These are phyloP conservation scores for Scaptomyza pallida DNA, from an alignment of 1,140 invertebrate species.

Conservation along the genomic window DNA sequence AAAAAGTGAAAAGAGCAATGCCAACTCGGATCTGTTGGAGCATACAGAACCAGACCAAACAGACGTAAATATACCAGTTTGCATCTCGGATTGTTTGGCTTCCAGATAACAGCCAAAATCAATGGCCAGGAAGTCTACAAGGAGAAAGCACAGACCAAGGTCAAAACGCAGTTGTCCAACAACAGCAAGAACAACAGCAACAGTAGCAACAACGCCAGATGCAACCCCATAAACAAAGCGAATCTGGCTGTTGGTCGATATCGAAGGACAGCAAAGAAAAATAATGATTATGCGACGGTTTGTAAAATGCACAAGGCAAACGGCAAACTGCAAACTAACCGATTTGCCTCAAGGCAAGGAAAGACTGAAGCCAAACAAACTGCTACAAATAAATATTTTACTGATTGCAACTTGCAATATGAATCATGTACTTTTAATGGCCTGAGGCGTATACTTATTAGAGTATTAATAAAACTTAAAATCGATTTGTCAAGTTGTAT, in stretches of 20 bases:
- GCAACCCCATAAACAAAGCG: constrained; percentile 21
- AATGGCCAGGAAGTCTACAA: constrained; percentile 58
- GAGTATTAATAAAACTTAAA: neutral
- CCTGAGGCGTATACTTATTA: neutral
- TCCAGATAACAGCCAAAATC: constrained; percentile 65
- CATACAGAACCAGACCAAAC: neutral
- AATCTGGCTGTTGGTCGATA: constrained; percentile 21
- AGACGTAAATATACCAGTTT: constrained; percentile 60
- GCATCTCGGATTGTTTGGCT: constrained; percentile 52
- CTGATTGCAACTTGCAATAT: no score
- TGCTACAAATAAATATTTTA: constrained; percentile 2
- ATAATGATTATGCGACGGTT: constrained; percentile 31
- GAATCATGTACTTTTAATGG: neutral
- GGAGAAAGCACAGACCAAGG: constrained; percentile 46
- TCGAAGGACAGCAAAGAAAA: constrained; percentile 14
- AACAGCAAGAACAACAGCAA: no score
- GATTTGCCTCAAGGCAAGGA: constrained; percentile 33
- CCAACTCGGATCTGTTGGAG: constrained; percentile 21
- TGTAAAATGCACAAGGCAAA: constrained; percentile 50
- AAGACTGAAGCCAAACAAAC: neutral
- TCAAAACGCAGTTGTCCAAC: constrained; percentile 51
- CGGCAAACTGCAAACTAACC: constrained; percentile 55
- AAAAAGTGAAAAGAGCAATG: constrained; percentile 3
- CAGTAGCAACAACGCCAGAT: constrained; percentile 9
- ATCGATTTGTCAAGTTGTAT: neutral